Conservation (phyloP, 2,113 vertebrate species). For the Scomber japonicus region DNA sequence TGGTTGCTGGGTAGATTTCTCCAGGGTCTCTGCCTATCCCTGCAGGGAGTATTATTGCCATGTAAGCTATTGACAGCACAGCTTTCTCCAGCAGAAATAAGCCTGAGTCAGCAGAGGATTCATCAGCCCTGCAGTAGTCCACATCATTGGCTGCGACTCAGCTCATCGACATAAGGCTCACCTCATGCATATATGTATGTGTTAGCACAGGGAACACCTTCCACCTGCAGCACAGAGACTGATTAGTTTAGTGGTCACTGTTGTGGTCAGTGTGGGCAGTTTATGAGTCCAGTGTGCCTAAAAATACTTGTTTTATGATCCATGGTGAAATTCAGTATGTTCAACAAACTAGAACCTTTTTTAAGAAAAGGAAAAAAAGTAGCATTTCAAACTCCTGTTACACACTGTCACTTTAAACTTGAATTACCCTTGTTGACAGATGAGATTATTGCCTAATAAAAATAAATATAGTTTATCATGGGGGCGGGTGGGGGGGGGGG, state of each 20-base stretch:
- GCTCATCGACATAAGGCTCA: constrained; percentile 26
- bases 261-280: too few relatives aligned
- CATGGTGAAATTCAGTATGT: neutral
- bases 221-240: neutral
- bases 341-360: too few relatives aligned
- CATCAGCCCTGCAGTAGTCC: constrained; percentile 49
- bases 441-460: too few relatives aligned
- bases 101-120: constrained; percentile 70
- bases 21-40: constrained; percentile 34
- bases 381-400: neutral
- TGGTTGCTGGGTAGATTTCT: constrained; percentile 65
- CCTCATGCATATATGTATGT: constrained; percentile 28
- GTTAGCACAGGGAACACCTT: neutral
- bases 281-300: neutral
- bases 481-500: too few relatives aligned
- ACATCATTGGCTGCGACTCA: constrained; percentile 30
- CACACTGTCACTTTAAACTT: too few relatives aligned
- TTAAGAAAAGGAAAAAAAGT: neutral
- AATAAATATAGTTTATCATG: too few relatives aligned
- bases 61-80: constrained; percentile 64
- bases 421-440: too few relatives aligned
- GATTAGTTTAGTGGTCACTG: too few relatives aligned
- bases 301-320: neutral
- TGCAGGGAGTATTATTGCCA: constrained; percentile 39
- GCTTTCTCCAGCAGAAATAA: constrained; percentile 5